Base-by-base conservation (phyloP, 1,140 invertebrate genomes). In the Drepana arcuata region DNA sequence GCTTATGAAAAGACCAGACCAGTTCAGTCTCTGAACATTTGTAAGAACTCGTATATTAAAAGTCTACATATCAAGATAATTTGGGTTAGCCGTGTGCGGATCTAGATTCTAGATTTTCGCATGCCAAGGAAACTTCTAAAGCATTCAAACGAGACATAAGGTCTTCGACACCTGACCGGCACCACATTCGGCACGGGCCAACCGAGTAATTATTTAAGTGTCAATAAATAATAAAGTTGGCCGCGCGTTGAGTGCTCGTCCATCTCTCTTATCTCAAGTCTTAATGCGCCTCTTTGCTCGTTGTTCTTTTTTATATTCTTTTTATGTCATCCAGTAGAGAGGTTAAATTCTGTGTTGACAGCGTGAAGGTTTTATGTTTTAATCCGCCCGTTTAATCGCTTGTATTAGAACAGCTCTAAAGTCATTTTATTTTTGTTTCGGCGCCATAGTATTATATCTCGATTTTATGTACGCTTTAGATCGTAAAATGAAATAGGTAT, bases 141-240 rank as follows among this genome's bases (percentile, higher is more conserved):
- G n/a, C n/a, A n/a, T n/a, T n/a, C n/a, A n/a, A n/a, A n/a, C n/a
- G n/a, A n/a, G n/a, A n/a, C n/a, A n/a, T n/a, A 27, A 47, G 51
- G 48, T 55, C 53, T 47, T 46, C 46, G 47, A 57, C 52, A 48
- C 46, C 31, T 33, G 21, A n/a, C n/a, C 18, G 16, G 25, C 34
- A 31, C 34, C 31, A 34, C 41, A 45, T 57, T 65, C 68, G 75
- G 71, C 73, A 81, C 77, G 77, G 66, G 77, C 74, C 65, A 67
- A 66, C 65, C 55, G 51, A 61, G 59, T 78, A 78, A 79, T 79
- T 79, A 75, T 82, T 79, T 75, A 77, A 82, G 74, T 79, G 77
- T 79, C 72, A 81, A 81, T 81, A 81, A 81, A 81, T 81, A 81
- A 81, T 79, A 79, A 75, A 79, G 68, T 71, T 59, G 61, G 59